Evolutionary conservation across 2,888 invertebrate genomes (phyloP).

Genomic region (Aphodius granarius): DNA sequence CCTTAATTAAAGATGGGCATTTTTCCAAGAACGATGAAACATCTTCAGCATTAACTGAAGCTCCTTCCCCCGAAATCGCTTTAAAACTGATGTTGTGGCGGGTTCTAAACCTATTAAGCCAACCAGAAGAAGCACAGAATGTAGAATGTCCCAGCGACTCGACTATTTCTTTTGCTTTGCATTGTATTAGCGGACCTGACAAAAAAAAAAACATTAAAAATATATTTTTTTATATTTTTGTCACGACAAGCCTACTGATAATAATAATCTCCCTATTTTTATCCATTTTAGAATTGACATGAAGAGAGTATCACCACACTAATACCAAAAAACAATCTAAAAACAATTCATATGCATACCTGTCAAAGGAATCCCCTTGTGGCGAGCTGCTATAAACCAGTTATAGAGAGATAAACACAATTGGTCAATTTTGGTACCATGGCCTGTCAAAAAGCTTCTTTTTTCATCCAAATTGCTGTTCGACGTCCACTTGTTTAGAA

Average conservation of each 20-base stretch:
- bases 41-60: slow-evolving; percentile 14
- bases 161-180: slow-evolving; percentile 18
- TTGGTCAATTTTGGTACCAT: slow-evolving; percentile 14
- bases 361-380: slow-evolving; percentile 20
- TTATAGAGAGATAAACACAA: slow-evolving; percentile 16
- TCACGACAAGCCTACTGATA: slow-evolving; percentile 8
- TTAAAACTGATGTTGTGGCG: slow-evolving; percentile 20
- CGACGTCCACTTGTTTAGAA: slow-evolving; percentile 17
- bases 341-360: slow-evolving; percentile 10
- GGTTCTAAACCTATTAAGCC: slow-evolving; percentile 18
- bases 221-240: slow-evolving; percentile 6
- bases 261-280: not conserved
- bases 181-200: slow-evolving; percentile 12
- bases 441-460: slow-evolving; percentile 17
- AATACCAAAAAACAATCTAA: slow-evolving; percentile 3
- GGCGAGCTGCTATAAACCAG: slow-evolving; percentile 21
- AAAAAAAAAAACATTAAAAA: slow-evolving; percentile 15
- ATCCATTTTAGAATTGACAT: not conserved
- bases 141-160: slow-evolving; percentile 15
- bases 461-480: slow-evolving; percentile 21
- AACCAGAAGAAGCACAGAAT: slow-evolving; percentile 17
- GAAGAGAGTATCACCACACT: slow-evolving; percentile 1
- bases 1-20: slow-evolving; percentile 9
- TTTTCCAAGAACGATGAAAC: not conserved
- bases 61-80: slow-evolving; percentile 17